Percentiles rank a stretch among this genome's conserved stretches.
These are phyloP conservation scores for Hypena proboscidalis DNA, from an alignment of 2,888 invertebrate species.

Conservation along the genomic window DNA sequence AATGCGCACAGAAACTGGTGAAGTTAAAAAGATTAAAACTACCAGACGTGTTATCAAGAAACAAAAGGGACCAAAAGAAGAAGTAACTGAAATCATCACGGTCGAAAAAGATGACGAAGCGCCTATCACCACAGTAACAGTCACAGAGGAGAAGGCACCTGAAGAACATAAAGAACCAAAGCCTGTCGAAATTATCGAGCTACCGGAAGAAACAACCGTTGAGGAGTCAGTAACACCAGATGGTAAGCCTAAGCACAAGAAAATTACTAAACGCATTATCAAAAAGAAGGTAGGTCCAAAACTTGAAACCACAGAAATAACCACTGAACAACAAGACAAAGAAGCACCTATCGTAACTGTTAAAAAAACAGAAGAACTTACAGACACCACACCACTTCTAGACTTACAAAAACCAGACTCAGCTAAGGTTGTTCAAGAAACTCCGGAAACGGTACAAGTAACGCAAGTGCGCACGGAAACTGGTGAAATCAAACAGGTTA, in stretches of 20 bases:
- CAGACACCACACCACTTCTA: constrained; percentile 2
- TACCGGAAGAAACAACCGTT: constrained; percentile 41
- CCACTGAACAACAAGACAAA: constrained; percentile 30
- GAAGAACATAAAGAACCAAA: constrained; percentile 1
- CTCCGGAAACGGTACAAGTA: constrained; percentile 24
- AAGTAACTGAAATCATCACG: constrained; percentile 37
- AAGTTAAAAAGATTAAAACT: constrained; percentile 28
- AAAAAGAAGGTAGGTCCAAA: constrained; percentile 33
- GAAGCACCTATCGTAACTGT: constrained; percentile 9
- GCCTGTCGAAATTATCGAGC: constrained; percentile 37
- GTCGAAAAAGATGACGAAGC: constrained; percentile 36
- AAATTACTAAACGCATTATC: constrained; percentile 22
- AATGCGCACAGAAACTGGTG: constrained; percentile 19
- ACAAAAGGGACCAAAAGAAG: constrained; percentile 22
- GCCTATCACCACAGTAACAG: constrained; percentile 25
- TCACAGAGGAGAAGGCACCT: constrained; percentile 1
- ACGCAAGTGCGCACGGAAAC: constrained; percentile 59
- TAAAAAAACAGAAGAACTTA: constrained; percentile 13
- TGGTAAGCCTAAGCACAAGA: constrained; percentile 50
- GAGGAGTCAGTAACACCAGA: constrained; percentile 41
- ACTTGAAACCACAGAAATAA: constrained; percentile 38
- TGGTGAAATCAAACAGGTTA: too few relatives aligned
- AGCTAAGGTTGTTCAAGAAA: constrained; percentile 1
- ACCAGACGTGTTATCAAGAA: constrained; percentile 45
- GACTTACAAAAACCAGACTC: not conserved